Percentiles rank a stretch among this genome's conserved stretches.
These are phyloP conservation scores for Heliconius sara DNA, from an alignment of 2,888 invertebrate genomes.

Conservation along the genomic window DNA sequence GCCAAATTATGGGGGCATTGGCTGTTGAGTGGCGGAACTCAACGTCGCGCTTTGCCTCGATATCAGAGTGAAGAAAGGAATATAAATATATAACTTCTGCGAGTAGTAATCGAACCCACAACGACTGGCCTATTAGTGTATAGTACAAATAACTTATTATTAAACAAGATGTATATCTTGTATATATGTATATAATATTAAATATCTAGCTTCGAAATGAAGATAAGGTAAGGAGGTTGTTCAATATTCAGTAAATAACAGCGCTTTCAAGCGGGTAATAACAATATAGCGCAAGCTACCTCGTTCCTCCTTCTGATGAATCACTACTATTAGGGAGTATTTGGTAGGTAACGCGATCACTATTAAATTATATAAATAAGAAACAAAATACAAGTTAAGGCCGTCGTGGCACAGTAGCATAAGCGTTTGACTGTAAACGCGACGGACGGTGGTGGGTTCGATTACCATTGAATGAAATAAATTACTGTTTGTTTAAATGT, in stretches of 20 bases:
- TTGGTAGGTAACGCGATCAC: constrained; percentile 32
- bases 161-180: background rate
- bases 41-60: no score
- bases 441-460: no score
- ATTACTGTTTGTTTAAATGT: no score
- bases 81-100: no score
- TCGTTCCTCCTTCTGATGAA: constrained; percentile 44
- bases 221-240: constrained; percentile 21
- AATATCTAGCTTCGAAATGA: background rate
- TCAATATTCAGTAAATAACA: constrained; percentile 41
- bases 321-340: constrained; percentile 47
- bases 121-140: background rate
- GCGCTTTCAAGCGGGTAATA: constrained; percentile 33
- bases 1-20: no score
- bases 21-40: no score
- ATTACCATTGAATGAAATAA: no score
- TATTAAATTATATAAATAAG: constrained; percentile 12
- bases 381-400: background rate
- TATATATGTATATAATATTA: background rate
- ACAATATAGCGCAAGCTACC: constrained; percentile 43
- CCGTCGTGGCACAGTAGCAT: no score
- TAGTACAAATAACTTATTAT: background rate
- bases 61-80: no score
- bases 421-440: no score
- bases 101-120: no score